Evolutionary conservation across 2,888 invertebrate genomes (phyloP).

Genomic region (Cephus runcator): DNA sequence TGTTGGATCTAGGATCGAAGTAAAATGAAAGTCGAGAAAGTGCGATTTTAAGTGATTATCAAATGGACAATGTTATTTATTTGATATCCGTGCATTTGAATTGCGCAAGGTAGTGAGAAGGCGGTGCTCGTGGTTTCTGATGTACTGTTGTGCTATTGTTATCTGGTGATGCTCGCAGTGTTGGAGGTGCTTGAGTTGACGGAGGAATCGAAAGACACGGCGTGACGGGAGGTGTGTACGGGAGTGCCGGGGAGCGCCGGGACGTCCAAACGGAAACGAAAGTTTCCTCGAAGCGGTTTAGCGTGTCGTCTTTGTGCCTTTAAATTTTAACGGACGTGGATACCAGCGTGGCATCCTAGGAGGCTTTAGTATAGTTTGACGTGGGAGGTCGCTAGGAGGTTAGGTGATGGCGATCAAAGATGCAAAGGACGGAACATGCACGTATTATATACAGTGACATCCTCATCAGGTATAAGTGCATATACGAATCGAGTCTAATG

Average conservation of each 20-base stretch:
- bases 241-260: conserved; percentile 1
- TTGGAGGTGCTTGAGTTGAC: conserved; percentile 18
- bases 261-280: background rate
- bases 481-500: background rate
- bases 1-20: background rate
- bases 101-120: background rate
- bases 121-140: background rate
- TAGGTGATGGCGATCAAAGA: background rate
- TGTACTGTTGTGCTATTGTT: background rate
- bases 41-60: background rate
- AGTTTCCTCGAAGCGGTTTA: background rate
- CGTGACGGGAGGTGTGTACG: conserved; percentile 9
- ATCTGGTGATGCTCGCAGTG: conserved; percentile 7
- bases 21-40: background rate
- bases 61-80: background rate
- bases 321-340: background rate
- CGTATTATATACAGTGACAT: background rate
- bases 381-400: background rate
- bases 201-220: conserved; percentile 22
- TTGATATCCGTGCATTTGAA: background rate
- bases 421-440: background rate
- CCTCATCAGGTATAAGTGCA: background rate
- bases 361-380: background rate
- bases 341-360: background rate
- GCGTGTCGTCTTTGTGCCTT: background rate